Conservation (phyloP, 2,888 invertebrate genomes). For the Blomia tropicalis region DNA sequence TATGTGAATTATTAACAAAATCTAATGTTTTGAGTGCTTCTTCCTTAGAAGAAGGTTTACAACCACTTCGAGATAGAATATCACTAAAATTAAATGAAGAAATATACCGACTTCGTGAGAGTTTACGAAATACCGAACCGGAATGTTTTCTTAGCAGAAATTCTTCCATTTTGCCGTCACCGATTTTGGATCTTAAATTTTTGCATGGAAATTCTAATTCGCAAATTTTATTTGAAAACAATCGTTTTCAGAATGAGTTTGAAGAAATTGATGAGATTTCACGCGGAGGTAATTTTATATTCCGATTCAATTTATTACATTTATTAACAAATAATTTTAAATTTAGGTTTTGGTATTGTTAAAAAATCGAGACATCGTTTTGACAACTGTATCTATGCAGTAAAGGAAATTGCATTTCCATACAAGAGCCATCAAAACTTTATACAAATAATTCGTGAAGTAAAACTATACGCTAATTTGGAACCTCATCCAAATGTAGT, state of each 20-base stretch:
- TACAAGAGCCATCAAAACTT: slow-evolving; percentile 33
- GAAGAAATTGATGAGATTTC: slow-evolving; percentile 4
- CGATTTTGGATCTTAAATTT: not conserved
- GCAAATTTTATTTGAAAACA: not conserved
- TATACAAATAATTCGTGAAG: slow-evolving; percentile 47
- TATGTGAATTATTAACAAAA: slow-evolving; percentile 4
- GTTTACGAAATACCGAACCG: not conserved
- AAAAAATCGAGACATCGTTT: slow-evolving; percentile 56
- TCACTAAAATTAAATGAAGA: slow-evolving; percentile 5
- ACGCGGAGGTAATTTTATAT: not conserved
- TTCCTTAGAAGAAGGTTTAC: slow-evolving; percentile 8
- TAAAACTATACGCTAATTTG: slow-evolving; percentile 58
- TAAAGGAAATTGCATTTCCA: slow-evolving; percentile 49
- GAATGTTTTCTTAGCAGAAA: not conserved
- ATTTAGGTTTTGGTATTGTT: slow-evolving; percentile 53
- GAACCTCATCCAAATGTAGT: slow-evolving; percentile 59
- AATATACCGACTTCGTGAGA: not conserved
- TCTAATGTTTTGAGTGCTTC: slow-evolving; percentile 9
- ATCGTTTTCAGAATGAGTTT: slow-evolving; percentile 7
- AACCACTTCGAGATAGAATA: slow-evolving; percentile 15
- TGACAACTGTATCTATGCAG: slow-evolving; percentile 59
- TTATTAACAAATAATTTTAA: not conserved
- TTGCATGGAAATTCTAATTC: not conserved
- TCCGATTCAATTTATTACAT: not conserved
- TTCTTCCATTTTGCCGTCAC: not conserved